Percentiles rank a stretch among this genome's conserved stretches.
phyloP scores from a whole-genome alignment of 2,113 vertebrate species.

The Anthoscopus minutus region DNA sequence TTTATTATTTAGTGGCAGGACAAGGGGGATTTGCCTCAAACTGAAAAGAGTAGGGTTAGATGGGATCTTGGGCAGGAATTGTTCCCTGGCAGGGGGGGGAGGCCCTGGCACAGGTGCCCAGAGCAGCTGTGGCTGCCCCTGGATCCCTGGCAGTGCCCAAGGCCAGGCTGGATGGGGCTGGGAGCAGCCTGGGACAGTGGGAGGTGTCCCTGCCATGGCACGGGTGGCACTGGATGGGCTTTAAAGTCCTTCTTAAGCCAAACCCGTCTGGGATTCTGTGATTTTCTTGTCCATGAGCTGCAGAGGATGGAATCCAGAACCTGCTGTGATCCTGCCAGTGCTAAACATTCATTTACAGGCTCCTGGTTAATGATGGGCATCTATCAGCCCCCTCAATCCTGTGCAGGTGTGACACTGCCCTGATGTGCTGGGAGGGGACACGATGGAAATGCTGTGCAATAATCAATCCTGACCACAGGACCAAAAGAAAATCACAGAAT shows the following conservation, averaged over 20 bases:
- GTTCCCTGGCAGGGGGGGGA: background rate
- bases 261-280: background rate
- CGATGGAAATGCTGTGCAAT: background rate
- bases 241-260: background rate
- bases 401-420: background rate
- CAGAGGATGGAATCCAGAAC: background rate
- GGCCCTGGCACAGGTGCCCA: background rate
- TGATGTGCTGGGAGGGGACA: background rate
- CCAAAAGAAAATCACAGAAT: background rate
- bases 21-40: too few relatives aligned
- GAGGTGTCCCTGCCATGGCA: background rate
- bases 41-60: accelerated
- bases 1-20: background rate
- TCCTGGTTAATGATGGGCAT: accelerated
- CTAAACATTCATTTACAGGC: background rate
- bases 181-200: background rate
- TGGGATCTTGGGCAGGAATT: background rate
- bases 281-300: background rate
- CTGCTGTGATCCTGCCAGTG: background rate
- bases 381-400: background rate
- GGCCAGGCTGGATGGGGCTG: background rate
- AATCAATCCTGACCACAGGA: background rate
- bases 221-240: background rate
- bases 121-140: background rate
- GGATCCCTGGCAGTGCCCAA: background rate